phyloP scores from a whole-genome alignment of 1,140 invertebrate species.

The Eriosoma lanigerum region DNA sequence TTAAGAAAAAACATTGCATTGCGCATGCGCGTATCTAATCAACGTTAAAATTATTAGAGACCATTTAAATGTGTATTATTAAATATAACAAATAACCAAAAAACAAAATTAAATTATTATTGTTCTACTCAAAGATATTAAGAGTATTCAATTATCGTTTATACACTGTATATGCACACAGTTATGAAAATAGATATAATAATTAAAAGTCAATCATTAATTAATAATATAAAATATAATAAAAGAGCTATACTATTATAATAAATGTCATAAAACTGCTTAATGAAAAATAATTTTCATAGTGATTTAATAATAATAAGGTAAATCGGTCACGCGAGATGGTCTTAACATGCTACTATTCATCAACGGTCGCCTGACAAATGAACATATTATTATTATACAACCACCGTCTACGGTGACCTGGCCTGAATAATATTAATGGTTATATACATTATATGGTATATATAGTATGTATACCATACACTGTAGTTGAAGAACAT shows the following conservation, averaged over 20 bases:
- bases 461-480: neutral
- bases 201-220: too few species aligned
- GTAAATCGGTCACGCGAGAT: neutral
- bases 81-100: too few species aligned
- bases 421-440: neutral
- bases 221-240: too few species aligned
- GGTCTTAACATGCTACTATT: neutral
- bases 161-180: too few species aligned
- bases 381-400: neutral
- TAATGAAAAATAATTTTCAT: neutral
- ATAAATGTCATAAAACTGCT: neutral
- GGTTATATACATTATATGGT: neutral
- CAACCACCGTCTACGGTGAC: neutral
- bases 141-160: too few species aligned
- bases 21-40: too few species aligned
- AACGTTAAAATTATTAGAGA: too few species aligned
- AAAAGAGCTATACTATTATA: neutral
- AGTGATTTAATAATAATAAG: slow-evolving; percentile 12
- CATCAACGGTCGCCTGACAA: slow-evolving; percentile 14
- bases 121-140: too few species aligned
- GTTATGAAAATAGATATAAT: too few species aligned
- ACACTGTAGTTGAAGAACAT: neutral
- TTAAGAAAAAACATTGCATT: too few species aligned
- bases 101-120: too few species aligned
- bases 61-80: too few species aligned